These are phyloP conservation scores for Crioceris asparagi DNA, from an alignment of 2,888 invertebrate species.

Conservation along the genomic window DNA sequence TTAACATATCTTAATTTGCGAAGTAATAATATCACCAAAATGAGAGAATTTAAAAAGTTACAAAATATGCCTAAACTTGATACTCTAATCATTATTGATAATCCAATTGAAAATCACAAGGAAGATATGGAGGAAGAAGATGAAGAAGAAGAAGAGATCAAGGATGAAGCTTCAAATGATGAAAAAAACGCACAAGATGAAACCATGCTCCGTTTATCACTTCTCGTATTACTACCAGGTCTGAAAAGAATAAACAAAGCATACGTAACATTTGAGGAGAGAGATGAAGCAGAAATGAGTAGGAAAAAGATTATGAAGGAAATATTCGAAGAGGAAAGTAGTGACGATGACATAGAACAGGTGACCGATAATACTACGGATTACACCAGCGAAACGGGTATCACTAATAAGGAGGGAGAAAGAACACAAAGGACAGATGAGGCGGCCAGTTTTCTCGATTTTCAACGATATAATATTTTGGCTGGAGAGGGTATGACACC, in stretches of 20 bases:
- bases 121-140: constrained; percentile 17
- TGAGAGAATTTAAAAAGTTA: constrained; percentile 46
- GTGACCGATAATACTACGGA: constrained; percentile 17
- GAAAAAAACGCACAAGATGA: constrained; percentile 11
- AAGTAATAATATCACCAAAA: constrained; percentile 42
- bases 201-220: constrained; percentile 21
- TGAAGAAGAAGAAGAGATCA: constrained; percentile 13
- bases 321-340: constrained; percentile 33
- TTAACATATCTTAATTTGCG: constrained; percentile 48
- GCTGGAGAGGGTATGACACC: no score
- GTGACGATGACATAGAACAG: constrained; percentile 21
- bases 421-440: no score
- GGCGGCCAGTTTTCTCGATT: no score
- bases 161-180: constrained; percentile 16
- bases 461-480: no score
- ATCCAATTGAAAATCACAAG: constrained; percentile 36
- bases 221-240: constrained; percentile 43
- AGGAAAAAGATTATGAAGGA: constrained; percentile 24
- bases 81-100: constrained; percentile 43
- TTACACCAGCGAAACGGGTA: constrained; percentile 20
- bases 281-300: constrained; percentile 31
- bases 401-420: constrained; percentile 9
- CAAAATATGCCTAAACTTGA: constrained; percentile 41
- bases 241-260: constrained; percentile 48
- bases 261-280: constrained; percentile 41